Conservation (phyloP, 35 echinoderm and acorn worm species). For the Hemicentrotus pulcherrimus region DNA sequence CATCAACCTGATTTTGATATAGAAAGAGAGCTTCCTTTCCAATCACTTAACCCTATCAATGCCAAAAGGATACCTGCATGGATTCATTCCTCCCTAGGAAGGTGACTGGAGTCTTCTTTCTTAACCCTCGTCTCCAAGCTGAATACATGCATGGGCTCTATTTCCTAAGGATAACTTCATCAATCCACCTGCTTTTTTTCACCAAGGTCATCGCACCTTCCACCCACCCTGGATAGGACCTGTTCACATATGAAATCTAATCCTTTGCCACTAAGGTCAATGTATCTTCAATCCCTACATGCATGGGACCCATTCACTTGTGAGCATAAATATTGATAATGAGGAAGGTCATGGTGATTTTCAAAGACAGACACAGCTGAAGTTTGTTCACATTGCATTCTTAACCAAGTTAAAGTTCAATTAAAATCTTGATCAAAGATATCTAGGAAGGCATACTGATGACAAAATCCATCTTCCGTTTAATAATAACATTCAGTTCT, state of each 20-base stretch:
- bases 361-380: too few species aligned
- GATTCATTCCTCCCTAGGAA: neutral
- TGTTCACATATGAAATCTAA: neutral
- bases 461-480: too few species aligned
- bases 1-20: neutral
- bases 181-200: neutral
- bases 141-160: neutral
- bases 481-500: too few species aligned
- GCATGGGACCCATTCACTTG: too few species aligned
- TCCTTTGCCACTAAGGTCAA: neutral
- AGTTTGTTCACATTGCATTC: too few species aligned
- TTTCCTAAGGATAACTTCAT: neutral
- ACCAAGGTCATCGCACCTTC: neutral
- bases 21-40: neutral
- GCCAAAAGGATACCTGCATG: neutral
- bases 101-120: neutral
- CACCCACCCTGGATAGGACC: neutral
- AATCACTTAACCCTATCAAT: conserved; percentile 7
- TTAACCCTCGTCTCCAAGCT: neutral
- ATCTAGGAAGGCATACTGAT: too few species aligned
- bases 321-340: too few species aligned
- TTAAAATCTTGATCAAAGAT: too few species aligned
- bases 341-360: too few species aligned
- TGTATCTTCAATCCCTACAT: too few species aligned
- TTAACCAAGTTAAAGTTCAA: too few species aligned